Evolutionary conservation across 2,113 vertebrate genomes (phyloP), one percentile per base, ranked within the genome.

Genomic region (Tachycineta bicolor): DNA sequence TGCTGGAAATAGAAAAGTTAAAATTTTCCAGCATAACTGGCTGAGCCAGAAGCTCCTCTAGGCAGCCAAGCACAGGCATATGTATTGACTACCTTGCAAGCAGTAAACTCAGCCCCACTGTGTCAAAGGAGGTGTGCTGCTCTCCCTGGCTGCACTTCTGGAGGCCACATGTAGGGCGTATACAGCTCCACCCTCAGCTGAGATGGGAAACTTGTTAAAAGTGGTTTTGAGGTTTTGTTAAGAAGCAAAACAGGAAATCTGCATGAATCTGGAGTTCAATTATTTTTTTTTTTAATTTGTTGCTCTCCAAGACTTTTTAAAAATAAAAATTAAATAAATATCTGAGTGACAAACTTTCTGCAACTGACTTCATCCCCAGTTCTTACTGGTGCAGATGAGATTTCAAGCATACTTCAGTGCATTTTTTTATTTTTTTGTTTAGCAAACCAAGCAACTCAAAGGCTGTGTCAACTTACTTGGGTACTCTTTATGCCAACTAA

Each of bases 161-260:
- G 34, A 80, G 67, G 50, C 53, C 91, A 83, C 7, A 2, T 65
- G 80, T 81, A 78, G 60, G 88, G 73, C 0, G 37, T 89, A 24
- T 25, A 28, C 73, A 75, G 1, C 94, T 93, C 95, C 95, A 96
- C 94, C 96, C 89, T 95, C 70, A 5, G 44, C 55, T 70, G 88
- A 96, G 93, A 93, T 93, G 74, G 62, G 83, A 96, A 96, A 93
- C 73, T 87, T 69, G 83, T 94, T 96, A 88, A 64, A 85, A 89
- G 94, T 90, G 95, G 94, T 97, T 97, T 97, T 96, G 90, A 96
- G 96, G 97, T 97, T 97, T 96, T 89, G 80, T 82, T 76, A 53
- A 95, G 90, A 91, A 96, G 86, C 89, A 97, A 97, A 97, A 96
- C 96, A 97, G 95, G 97, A 97, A 97, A 93, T 80, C 53, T 91